These are phyloP conservation scores for Phrynocephalus forsythii DNA, from an alignment of 2,797 vertebrate genomes.

Conservation along the genomic window DNA sequence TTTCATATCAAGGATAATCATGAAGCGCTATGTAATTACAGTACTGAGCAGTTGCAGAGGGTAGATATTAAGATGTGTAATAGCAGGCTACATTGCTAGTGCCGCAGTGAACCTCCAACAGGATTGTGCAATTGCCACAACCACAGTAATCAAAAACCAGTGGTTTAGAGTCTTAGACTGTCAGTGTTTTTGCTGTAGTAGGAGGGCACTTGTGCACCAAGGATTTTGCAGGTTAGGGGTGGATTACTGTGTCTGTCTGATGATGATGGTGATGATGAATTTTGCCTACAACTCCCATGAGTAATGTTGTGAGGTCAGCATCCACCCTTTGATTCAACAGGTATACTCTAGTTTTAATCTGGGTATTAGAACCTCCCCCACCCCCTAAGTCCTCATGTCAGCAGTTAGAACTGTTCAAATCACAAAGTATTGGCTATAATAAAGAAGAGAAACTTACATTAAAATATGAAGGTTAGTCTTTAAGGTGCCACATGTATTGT, in stretches of 20 bases:
- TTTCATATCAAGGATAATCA: conserved; percentile 43
- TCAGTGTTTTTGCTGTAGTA: conserved; percentile 8
- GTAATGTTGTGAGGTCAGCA: no score
- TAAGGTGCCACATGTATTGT: no score
- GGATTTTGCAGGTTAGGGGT: neutral
- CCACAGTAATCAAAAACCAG: conserved; percentile 9
- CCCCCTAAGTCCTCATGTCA: neutral
- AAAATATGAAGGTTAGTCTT: no score
- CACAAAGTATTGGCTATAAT: no score
- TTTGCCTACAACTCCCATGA: no score
- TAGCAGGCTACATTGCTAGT: conserved; percentile 54
- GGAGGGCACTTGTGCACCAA: conserved; percentile 14
- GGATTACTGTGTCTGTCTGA: neutral
- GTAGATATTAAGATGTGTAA: conserved; percentile 53
- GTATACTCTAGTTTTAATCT: no score
- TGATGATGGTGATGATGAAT: no score
- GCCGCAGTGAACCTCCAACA: conserved; percentile 18
- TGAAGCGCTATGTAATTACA: conserved; percentile 46
- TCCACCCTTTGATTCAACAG: no score
- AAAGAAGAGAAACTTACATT: no score
- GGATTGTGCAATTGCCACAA: conserved; percentile 21
- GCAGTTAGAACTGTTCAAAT: neutral
- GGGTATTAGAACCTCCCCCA: no score
- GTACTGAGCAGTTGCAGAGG: conserved; percentile 37
- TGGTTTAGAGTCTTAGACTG: neutral